A percentile compares a stretch with the other conserved stretches of the same genome.
phyloP scores from a whole-genome alignment of 53 echinoderm and acorn worm species.

The Hippasteria phrygiana region DNA sequence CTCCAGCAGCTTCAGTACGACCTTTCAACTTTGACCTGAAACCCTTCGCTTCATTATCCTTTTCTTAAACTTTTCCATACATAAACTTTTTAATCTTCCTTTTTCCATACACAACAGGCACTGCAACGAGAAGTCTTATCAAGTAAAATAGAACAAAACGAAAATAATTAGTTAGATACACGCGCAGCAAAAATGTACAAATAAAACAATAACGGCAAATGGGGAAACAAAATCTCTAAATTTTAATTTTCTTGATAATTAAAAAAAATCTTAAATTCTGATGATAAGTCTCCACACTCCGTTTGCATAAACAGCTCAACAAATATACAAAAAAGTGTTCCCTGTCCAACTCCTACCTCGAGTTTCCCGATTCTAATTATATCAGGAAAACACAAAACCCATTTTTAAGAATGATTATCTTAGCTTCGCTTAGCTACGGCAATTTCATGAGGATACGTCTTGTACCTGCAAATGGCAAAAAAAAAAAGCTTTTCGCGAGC shows the following conservation, averaged over 20 bases:
- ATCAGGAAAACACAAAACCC: background rate
- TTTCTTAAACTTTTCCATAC: slow-evolving; percentile 40
- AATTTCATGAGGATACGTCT: too few relatives aligned
- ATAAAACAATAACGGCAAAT: background rate
- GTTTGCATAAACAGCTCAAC: slow-evolving; percentile 61
- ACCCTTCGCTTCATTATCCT: background rate
- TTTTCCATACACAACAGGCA: slow-evolving; percentile 57
- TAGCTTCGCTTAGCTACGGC: too few relatives aligned
- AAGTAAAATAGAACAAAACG: slow-evolving; percentile 20
- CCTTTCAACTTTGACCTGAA: slow-evolving; percentile 5
- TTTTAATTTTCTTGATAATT: background rate
- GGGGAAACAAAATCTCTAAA: background rate
- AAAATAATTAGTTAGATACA: slow-evolving; percentile 3
- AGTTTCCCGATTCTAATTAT: background rate
- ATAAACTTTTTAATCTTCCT: slow-evolving; percentile 10
- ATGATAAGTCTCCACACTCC: background rate
- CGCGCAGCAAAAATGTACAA: slow-evolving; percentile 51
- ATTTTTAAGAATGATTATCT: too few relatives aligned
- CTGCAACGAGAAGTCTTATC: slow-evolving; percentile 50
- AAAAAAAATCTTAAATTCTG: background rate
- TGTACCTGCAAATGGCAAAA: too few relatives aligned
- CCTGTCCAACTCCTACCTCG: background rate
- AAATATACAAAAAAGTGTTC: slow-evolving; percentile 51
- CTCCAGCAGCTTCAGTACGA: background rate
- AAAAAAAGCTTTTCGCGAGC: too few relatives aligned